Conservation (phyloP, 1,140 invertebrate genomes). For the Pararge aegeria region DNA sequence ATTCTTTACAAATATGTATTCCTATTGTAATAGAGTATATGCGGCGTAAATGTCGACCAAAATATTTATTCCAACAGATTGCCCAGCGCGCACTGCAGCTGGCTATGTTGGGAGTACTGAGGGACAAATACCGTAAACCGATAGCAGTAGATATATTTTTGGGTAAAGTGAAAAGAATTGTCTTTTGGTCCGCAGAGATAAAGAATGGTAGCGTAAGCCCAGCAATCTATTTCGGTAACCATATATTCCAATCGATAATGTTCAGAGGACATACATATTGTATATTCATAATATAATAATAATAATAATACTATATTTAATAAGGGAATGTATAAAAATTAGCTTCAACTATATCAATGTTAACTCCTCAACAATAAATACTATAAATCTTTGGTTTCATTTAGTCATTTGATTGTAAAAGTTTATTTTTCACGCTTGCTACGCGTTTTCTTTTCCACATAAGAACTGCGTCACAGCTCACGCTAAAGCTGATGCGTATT, state of each 20-base stretch:
- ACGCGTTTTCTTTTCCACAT: neutral
- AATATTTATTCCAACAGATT: no score
- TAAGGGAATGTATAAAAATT: conserved; percentile 73
- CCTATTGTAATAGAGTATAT: no score
- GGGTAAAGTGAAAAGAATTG: no score
- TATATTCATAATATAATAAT: conserved; percentile 1
- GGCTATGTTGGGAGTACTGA: no score
- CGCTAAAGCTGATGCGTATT: neutral
- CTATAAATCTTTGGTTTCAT: conserved; percentile 78
- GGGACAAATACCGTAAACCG: no score
- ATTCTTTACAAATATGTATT: no score
- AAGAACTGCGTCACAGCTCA: neutral
- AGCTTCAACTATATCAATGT: conserved; percentile 64
- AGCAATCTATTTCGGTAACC: neutral
- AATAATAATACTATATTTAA: conserved; percentile 39
- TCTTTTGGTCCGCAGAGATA: no score
- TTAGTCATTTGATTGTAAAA: conserved; percentile 62
- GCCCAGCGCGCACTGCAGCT: no score
- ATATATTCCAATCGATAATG: neutral
- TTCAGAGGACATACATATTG: conserved; percentile 30
- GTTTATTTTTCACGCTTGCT: conserved; percentile 27
- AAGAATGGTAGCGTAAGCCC: neutral
- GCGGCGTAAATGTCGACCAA: no score
- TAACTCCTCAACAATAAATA: conserved; percentile 73
- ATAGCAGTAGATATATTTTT: no score